These are phyloP conservation scores for Perognathus longimembris DNA, from an alignment of 2,113 vertebrate genomes.

Conservation along the genomic window DNA sequence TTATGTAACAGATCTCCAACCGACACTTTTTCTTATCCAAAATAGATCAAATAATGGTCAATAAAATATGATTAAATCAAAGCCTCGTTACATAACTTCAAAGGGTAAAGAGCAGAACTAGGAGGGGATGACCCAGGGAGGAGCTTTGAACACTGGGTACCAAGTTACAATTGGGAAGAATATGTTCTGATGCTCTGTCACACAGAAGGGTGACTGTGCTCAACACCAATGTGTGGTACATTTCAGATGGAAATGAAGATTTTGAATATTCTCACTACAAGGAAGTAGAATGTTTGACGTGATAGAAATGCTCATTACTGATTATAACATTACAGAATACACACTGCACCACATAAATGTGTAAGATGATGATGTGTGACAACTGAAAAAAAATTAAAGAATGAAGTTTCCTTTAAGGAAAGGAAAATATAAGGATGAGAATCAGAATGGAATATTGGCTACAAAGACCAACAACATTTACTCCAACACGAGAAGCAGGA, in stretches of 20 bases:
- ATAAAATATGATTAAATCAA: conserved; percentile 7
- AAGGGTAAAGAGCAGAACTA: conserved; percentile 9
- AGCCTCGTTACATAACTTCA: not conserved
- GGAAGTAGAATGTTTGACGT: not conserved
- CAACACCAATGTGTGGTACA: not conserved
- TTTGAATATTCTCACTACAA: not conserved
- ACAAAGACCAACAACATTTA: not conserved
- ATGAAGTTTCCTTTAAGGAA: not conserved
- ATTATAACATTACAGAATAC: not conserved
- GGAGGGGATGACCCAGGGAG: no score
- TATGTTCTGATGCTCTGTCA: not conserved
- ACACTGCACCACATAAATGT: not conserved
- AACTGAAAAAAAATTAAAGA: not conserved
- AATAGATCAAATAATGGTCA: not conserved
- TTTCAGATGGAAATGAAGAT: not conserved
- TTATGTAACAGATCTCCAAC: not conserved
- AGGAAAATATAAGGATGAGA: not conserved
- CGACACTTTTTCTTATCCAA: not conserved
- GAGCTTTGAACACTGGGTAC: no score
- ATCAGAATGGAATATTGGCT: conserved; percentile 20
- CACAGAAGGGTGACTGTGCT: not conserved
- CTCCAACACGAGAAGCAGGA: not conserved
- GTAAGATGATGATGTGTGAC: not conserved
- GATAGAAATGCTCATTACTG: not conserved
- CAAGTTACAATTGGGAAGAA: not conserved